phyloP scores from a whole-genome alignment of 2,888 invertebrate genomes.

The Arctia plantaginis region DNA sequence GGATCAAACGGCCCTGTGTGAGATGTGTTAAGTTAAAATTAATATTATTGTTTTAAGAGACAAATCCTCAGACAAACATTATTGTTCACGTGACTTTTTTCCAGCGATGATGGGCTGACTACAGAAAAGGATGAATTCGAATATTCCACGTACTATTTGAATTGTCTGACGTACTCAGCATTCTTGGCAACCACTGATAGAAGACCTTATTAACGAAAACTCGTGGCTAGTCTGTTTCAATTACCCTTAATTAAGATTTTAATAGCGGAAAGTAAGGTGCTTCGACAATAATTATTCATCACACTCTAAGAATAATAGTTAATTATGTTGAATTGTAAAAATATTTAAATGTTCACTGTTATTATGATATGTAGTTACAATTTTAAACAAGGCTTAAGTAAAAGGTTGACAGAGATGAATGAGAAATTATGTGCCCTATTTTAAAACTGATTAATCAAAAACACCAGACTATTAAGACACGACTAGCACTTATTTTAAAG shows the following conservation, averaged over 20 bases:
- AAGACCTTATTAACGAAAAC: neutral
- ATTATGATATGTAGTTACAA: neutral
- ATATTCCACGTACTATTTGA: too few species aligned
- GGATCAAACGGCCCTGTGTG: too few species aligned
- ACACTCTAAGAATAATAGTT: neutral
- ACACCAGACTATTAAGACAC: neutral
- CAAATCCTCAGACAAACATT: too few species aligned
- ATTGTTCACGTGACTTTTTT: too few species aligned
- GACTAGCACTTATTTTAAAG: neutral
- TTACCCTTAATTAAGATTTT: neutral
- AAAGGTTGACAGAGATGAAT: neutral
- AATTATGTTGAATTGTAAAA: slow-evolving; percentile 9
- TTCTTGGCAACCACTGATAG: neutral
- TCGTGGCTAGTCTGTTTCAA: neutral
- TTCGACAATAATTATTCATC: neutral
- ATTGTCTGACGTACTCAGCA: too few species aligned
- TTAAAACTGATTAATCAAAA: neutral
- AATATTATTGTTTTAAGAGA: too few species aligned
- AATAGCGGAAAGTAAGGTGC: neutral
- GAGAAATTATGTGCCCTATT: neutral
- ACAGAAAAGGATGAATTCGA: too few species aligned
- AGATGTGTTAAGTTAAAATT: too few species aligned
- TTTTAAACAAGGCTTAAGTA: neutral
- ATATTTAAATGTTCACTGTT: neutral
- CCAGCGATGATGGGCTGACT: too few species aligned